Percentiles rank a stretch among this genome's conserved stretches.
Conservation (phyloP, 2,888 invertebrate species). For the Lithophane socia region DNA sequence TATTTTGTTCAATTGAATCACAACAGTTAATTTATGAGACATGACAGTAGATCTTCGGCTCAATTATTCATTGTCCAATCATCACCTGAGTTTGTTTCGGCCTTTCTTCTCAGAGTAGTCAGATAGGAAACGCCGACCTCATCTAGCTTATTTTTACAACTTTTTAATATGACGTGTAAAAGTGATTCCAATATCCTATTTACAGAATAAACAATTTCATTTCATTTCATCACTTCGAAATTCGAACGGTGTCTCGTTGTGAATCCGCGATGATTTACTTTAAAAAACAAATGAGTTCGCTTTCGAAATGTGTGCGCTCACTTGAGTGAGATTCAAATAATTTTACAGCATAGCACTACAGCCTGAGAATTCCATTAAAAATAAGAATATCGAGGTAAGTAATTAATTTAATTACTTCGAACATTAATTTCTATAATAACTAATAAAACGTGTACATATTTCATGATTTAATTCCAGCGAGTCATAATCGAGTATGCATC, state of each 20-base stretch:
- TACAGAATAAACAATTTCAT: too few relatives aligned
- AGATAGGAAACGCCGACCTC: too few relatives aligned
- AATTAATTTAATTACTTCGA: conserved; percentile 10
- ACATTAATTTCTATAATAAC: conserved; percentile 27
- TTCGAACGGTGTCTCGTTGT: too few relatives aligned
- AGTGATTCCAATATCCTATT: too few relatives aligned
- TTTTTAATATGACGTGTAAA: too few relatives aligned
- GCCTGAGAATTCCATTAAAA: conserved; percentile 15
- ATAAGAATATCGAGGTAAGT: neutral
- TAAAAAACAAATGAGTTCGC: too few relatives aligned
- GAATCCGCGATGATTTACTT: too few relatives aligned
- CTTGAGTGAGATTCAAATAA: neutral
- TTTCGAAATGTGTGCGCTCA: neutral
- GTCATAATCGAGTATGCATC: conserved; percentile 70
- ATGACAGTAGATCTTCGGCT: neutral
- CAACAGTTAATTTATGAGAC: neutral
- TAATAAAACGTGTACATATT: conserved; percentile 56
- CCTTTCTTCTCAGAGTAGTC: too few relatives aligned
- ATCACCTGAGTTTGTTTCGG: too few relatives aligned
- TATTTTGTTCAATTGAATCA: neutral
- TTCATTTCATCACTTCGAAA: too few relatives aligned
- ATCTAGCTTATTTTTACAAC: too few relatives aligned
- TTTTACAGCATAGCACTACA: neutral
- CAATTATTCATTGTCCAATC: conserved; percentile 1
- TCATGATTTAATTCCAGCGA: conserved; percentile 56